These are phyloP conservation scores for Amphipyra tragopoginis DNA, from an alignment of 2,888 invertebrate species.

Conservation along the genomic window DNA sequence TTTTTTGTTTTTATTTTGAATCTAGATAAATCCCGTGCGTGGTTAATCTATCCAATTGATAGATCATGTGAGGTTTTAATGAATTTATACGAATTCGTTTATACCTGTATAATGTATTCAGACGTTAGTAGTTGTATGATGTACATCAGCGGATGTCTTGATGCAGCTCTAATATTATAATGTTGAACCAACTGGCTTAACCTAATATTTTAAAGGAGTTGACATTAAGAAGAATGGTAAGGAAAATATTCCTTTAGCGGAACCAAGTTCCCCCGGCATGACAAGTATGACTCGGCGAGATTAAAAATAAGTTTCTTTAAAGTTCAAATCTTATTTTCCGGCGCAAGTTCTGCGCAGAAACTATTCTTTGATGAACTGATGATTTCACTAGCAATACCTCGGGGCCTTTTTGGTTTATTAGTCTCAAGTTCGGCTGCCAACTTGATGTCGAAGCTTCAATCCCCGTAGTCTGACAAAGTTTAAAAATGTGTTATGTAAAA, in stretches of 20 bases:
- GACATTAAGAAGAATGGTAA: constrained; percentile 3
- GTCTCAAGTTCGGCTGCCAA: background rate
- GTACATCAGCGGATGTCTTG: too few relatives aligned
- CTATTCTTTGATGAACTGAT: constrained; percentile 8
- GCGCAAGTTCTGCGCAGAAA: constrained; percentile 4
- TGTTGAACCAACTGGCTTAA: background rate
- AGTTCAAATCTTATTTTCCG: constrained; percentile 16
- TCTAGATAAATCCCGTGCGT: too few relatives aligned
- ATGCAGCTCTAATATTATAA: background rate
- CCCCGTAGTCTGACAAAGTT: too few relatives aligned
- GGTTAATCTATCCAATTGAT: too few relatives aligned
- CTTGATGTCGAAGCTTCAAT: too few relatives aligned
- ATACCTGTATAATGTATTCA: too few relatives aligned
- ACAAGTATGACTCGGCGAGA: constrained; percentile 27
- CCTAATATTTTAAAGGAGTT: background rate
- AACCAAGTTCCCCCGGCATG: constrained; percentile 15
- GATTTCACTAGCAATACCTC: background rate
- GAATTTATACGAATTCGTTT: too few relatives aligned
- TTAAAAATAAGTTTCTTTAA: constrained; percentile 40
- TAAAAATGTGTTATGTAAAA: too few relatives aligned
- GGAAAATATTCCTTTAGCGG: constrained; percentile 5
- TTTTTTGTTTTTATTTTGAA: too few relatives aligned
- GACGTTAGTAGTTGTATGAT: too few relatives aligned
- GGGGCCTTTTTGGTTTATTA: background rate
- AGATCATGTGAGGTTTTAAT: too few relatives aligned